Evolutionary conservation across 2,888 invertebrate genomes (phyloP), one percentile per base, ranked within the genome.

Genomic region (Sesia bembeciformis): DNA sequence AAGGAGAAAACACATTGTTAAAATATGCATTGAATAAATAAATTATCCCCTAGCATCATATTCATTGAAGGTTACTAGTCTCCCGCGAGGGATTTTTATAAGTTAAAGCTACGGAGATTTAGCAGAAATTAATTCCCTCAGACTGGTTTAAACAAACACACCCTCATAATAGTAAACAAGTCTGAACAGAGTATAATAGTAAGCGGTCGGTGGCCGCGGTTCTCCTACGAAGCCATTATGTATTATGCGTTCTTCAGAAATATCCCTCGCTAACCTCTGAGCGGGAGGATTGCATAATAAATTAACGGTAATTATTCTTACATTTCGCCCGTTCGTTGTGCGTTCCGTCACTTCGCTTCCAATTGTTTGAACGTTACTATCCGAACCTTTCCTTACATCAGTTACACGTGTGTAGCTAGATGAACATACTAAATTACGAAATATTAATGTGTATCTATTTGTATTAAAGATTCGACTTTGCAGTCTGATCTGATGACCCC

Each of bases 241-340:
- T 72, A 74, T 71, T 74, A 72, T 68, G 68, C 67, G 68, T 72
- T 72, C 75, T 78, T 78, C 70, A 71, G 74, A 72, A 78, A 72
- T 72, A 75, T 70, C 67, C 64, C 65, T 64, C 67, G 62, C 63
- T 67, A 70, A 72, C 74, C 72, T 72, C 67, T 66, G 67, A 58
- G 64, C 60, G 70, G 66, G 72, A 68, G 75, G 77, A 76, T 73
- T 79, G 80, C 78, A 81, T 83, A 81, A 83, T 84, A 73, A 79
- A 85, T 84, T 73, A 78, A 76, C 74, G 62, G 76, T 79, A 80
- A 84, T 84, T 84, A 83, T 80, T 83, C 76, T 72, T 76, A 73
- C 75, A 75, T 77, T 76, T 76, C 61, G 62, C 66, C 66, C 63
- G 64, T 59, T 62, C 63, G 60, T 60, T 69, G 68, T 67, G 63